Percentiles rank a stretch among this genome's conserved stretches.
phyloP scores from a whole-genome alignment of 2,888 invertebrate genomes.

The Abscondita cerata region DNA sequence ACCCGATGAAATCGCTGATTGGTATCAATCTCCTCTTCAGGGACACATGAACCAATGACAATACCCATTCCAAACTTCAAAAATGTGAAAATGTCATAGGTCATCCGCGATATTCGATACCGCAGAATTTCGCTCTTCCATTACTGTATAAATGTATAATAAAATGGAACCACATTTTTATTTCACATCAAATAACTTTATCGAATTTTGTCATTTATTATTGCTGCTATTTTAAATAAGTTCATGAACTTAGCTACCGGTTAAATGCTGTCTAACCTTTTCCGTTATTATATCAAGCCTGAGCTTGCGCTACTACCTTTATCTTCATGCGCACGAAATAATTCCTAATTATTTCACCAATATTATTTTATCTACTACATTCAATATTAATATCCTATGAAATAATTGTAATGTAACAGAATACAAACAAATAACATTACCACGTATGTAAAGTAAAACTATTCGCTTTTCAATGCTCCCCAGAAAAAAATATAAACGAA shows the following conservation, averaged over 20 bases:
- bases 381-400: constrained; percentile 10
- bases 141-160: neutral
- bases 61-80: constrained; percentile 66
- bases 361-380: constrained; percentile 11
- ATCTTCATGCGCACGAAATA: constrained; percentile 23
- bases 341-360: constrained; percentile 23
- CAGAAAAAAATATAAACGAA: too few relatives aligned
- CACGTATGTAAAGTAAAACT: too few relatives aligned
- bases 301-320: constrained; percentile 24
- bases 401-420: neutral
- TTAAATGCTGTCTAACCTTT: constrained; percentile 20
- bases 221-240: neutral
- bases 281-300: constrained; percentile 1
- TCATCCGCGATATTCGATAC: constrained; percentile 42
- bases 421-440: too few relatives aligned
- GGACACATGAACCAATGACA: constrained; percentile 76
- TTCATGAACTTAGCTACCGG: constrained; percentile 18
- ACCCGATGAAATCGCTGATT: constrained; percentile 56
- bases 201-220: neutral
- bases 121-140: constrained; percentile 4
- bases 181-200: neutral
- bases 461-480: too few relatives aligned
- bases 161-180: neutral
- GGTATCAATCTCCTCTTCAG: constrained; percentile 68
- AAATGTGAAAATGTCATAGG: constrained; percentile 49